Base-by-base conservation (phyloP, 2,888 invertebrate species). In the Callyntrura sp. region DNA sequence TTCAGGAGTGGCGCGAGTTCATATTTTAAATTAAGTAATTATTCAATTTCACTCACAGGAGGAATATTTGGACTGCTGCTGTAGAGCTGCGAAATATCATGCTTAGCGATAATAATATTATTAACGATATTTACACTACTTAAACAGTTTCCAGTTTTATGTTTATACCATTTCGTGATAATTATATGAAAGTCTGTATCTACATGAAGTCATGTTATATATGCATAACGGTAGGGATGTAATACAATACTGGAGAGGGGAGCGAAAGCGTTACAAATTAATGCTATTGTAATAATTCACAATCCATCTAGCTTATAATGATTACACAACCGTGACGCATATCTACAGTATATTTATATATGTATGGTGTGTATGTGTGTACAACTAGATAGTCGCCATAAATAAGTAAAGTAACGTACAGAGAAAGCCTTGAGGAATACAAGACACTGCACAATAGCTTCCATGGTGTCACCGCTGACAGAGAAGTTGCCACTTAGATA, bases 391-490 rank as follows among this genome's bases (percentile, higher is more conserved):
- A 62, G 20, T 11, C 20, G 17, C 23, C 60, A 23, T 62, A 62
- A 25, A 62, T 1, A 23, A 12, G 20, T 20, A 62, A 62, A n/a
- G 55, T 12, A 55, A 96, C 98, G 97, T 96, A 98, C 98, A 97
- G 98, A 97, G 95, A 98, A 98, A 60, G 98, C 98, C 95, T 98
- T 98, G 94, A 98, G 96, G 95, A 98, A 98, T 94, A 98, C 98
- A 94, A 98, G 96, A 95, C 98, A 98, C 95, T 98, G 98, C 94
- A 98, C 98, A 94, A 98, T 98, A 93, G 98, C 98, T 94, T 98
- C 98, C 98, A 98, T 98, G 90, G 98, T 98, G 95, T 98, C 98
- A 85, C 98, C 98, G 73, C 97, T 97, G 90, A 98, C 96, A 94
- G 98, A 97, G 95, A 98, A 98, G 83, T 97, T 98, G 93, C 98